A percentile compares a stretch with the other conserved stretches of the same genome.
These are phyloP conservation scores for Spea hammondii DNA, from an alignment of 2,797 vertebrate genomes.

Conservation along the genomic window DNA sequence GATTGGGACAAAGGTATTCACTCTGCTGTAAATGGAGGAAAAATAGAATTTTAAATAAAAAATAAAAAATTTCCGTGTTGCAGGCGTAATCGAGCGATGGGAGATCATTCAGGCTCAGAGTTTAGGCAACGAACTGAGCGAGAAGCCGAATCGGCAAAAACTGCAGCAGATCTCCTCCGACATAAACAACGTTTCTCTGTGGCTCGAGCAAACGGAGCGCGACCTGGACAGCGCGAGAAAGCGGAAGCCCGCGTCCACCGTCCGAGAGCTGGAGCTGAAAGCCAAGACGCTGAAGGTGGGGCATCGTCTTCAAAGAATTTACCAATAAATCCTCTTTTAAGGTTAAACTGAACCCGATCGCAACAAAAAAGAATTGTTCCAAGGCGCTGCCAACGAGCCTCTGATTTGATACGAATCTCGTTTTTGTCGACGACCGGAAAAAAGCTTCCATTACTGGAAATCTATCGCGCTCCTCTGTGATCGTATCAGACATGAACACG, in stretches of 20 bases:
- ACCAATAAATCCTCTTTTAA: not conserved
- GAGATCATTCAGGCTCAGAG: constrained; percentile 79
- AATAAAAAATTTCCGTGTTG: not conserved
- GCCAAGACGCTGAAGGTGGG: constrained; percentile 79
- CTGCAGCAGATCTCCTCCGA: constrained; percentile 80
- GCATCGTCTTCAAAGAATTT: not conserved
- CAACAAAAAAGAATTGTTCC: too few relatives aligned
- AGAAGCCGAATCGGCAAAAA: constrained; percentile 68
- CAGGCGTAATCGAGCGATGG: constrained; percentile 89
- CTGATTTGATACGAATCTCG: too few relatives aligned
- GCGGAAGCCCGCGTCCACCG: constrained; percentile 59
- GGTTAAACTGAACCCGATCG: too few relatives aligned
- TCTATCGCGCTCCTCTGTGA: too few relatives aligned
- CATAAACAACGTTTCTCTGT: constrained; percentile 75
- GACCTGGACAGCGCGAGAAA: constrained; percentile 75
- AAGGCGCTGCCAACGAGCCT: too few relatives aligned
- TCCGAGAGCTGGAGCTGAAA: constrained; percentile 70
- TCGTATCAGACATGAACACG: too few relatives aligned
- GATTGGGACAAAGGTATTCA: too few relatives aligned
- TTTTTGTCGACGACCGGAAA: too few relatives aligned
- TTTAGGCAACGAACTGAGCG: constrained; percentile 60
- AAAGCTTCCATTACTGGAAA: too few relatives aligned
- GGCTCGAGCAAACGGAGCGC: constrained; percentile 75
- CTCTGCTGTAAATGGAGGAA: too few relatives aligned
- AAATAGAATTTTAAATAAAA: too few relatives aligned